phyloP scores from a whole-genome alignment of 2,888 invertebrate species.

The Lasioglossum leucozonium region DNA sequence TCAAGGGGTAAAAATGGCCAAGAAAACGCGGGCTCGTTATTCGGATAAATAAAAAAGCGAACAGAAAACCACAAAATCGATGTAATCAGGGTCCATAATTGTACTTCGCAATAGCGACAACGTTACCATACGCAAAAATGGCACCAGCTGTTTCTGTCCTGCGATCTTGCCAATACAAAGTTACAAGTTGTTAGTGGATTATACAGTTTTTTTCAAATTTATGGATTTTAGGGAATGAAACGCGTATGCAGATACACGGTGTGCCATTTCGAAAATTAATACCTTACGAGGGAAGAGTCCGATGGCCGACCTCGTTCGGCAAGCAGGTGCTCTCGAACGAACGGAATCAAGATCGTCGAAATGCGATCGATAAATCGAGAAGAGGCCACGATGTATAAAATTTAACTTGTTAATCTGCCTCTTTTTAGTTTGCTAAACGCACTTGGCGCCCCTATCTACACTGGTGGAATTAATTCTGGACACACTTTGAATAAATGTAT shows the following conservation, averaged over 20 bases:
- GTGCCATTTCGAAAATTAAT: conserved; percentile 5
- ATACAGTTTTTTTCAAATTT: neutral
- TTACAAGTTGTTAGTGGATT: neutral
- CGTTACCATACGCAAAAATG: neutral
- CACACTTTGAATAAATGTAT: no score
- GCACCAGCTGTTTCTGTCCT: neutral
- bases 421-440: neutral
- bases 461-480: no score
- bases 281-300: neutral
- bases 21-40: neutral
- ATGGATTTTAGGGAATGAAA: neutral
- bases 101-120: neutral
- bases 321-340: neutral
- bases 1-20: no score
- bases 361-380: neutral
- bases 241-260: neutral
- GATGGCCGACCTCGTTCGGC: neutral
- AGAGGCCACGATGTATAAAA: neutral
- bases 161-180: neutral
- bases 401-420: neutral
- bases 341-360: conserved; percentile 1
- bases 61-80: neutral
- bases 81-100: neutral
- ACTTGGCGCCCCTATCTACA: neutral
- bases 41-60: neutral